These are phyloP conservation scores for Apogon talboti DNA, from an alignment of 2,797 vertebrate genomes.

Conservation along the genomic window DNA sequence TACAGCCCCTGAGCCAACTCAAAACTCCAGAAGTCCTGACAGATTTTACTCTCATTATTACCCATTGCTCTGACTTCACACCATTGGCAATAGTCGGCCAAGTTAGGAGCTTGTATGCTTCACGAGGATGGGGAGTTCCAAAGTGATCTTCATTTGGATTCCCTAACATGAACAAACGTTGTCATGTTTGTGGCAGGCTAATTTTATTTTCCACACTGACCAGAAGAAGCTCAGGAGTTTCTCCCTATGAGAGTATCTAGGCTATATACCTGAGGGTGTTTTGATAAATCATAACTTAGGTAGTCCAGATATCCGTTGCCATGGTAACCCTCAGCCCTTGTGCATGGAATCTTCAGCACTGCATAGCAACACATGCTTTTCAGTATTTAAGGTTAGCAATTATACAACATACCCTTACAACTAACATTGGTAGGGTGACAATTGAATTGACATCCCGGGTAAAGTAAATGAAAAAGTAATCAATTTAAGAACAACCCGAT, in stretches of 20 bases:
- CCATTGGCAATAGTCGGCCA: constrained; percentile 9
- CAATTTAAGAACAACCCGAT: background rate
- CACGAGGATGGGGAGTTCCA: background rate
- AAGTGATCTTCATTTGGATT: background rate
- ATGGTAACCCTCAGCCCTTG: constrained; percentile 73
- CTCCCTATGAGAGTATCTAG: constrained; percentile 44
- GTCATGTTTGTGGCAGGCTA: constrained; percentile 1
- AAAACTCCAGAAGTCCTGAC: constrained; percentile 40
- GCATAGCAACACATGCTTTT: constrained; percentile 47
- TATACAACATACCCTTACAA: constrained; percentile 29
- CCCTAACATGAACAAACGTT: background rate
- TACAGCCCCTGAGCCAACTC: constrained; percentile 53
- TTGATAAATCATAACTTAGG: constrained; percentile 65
- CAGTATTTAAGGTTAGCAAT: constrained; percentile 49
- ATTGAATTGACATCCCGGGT: constrained; percentile 24
- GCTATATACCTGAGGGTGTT: constrained; percentile 56
- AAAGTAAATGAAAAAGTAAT: constrained; percentile 17
- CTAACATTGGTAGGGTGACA: constrained; percentile 5
- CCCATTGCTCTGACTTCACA: constrained; percentile 19
- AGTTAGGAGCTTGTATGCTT: background rate
- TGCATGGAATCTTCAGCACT: constrained; percentile 46
- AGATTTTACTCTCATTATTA: constrained; percentile 43
- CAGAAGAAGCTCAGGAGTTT: constrained; percentile 19
- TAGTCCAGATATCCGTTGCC: constrained; percentile 71
- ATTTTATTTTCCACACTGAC: constrained; percentile 30